Conservation (phyloP, 2,888 invertebrate species). For the Thecocarcelia acutangulata region DNA sequence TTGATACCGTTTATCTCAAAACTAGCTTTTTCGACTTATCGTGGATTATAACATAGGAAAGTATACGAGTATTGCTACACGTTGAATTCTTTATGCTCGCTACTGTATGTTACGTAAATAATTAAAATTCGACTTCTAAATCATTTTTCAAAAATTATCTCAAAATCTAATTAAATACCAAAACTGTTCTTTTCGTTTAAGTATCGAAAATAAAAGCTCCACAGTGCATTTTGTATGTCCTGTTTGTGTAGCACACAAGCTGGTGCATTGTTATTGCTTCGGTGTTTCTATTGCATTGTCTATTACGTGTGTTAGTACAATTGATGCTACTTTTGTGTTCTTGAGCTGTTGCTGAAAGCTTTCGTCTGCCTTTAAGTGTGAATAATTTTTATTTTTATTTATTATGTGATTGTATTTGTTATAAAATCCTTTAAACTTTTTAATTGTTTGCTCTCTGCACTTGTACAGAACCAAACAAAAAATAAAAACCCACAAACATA, state of each 20-base stretch:
- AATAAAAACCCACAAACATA: background rate
- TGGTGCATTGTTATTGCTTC: conserved; percentile 21
- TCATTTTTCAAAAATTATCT: too few species aligned
- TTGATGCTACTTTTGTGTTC: background rate
- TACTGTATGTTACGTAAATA: too few species aligned
- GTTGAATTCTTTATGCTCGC: too few species aligned
- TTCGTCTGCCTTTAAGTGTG: background rate
- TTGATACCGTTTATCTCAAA: too few species aligned
- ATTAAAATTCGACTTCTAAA: too few species aligned
- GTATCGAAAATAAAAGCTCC: background rate
- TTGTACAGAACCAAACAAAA: background rate
- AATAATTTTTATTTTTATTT: conserved; percentile 29
- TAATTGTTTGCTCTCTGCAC: conserved; percentile 52
- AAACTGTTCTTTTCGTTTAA: too few species aligned
- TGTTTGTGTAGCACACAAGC: background rate
- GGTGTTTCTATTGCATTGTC: conserved; percentile 28
- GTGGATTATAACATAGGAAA: too few species aligned
- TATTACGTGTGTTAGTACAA: background rate
- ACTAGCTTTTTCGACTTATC: too few species aligned
- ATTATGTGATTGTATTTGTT: conserved; percentile 47
- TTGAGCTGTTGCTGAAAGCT: conserved; percentile 34
- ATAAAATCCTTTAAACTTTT: conserved; percentile 56
- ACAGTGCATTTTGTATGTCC: background rate
- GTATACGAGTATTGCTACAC: too few species aligned
- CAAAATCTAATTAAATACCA: too few species aligned